Conservation (phyloP, 2,797 vertebrate species). For the Parambassis ranga region DNA sequence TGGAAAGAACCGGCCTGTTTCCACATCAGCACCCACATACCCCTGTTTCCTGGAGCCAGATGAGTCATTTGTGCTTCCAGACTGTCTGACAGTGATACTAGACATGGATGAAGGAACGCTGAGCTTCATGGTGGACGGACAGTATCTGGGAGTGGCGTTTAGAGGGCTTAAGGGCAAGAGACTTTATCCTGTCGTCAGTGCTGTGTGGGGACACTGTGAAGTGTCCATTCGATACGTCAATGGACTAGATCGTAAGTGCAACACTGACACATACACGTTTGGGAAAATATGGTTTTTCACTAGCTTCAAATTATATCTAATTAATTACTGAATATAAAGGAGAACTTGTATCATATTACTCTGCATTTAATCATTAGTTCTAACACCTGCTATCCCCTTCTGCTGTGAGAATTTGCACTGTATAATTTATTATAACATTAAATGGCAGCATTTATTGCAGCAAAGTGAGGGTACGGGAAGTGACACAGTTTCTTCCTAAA, state of each 20-base stretch:
- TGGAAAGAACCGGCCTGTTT: conserved; percentile 89
- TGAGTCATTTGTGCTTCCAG: conserved; percentile 95
- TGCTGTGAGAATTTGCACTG: neutral
- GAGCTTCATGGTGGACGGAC: conserved; percentile 97
- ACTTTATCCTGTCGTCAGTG: conserved; percentile 96
- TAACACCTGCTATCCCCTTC: neutral
- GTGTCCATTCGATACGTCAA: conserved; percentile 98
- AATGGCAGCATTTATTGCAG: neutral
- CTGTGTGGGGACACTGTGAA: conserved; percentile 99
- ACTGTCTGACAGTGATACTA: conserved; percentile 92
- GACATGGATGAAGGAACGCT: conserved; percentile 99
- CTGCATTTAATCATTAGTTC: neutral
- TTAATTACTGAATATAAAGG: neutral
- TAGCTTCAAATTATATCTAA: neutral
- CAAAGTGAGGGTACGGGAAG: neutral
- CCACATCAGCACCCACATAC: conserved; percentile 85
- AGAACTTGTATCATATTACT: neutral
- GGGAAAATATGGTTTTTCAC: neutral
- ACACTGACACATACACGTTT: neutral
- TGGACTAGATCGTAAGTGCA: conserved; percentile 95
- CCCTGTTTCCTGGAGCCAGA: conserved; percentile 94
- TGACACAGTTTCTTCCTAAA: neutral
- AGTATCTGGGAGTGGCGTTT: conserved; percentile 98
- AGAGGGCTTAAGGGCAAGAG: conserved; percentile 96
- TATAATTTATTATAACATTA: neutral